Base-by-base conservation (phyloP, 2,888 invertebrate genomes). In the Beris morrisii region DNA sequence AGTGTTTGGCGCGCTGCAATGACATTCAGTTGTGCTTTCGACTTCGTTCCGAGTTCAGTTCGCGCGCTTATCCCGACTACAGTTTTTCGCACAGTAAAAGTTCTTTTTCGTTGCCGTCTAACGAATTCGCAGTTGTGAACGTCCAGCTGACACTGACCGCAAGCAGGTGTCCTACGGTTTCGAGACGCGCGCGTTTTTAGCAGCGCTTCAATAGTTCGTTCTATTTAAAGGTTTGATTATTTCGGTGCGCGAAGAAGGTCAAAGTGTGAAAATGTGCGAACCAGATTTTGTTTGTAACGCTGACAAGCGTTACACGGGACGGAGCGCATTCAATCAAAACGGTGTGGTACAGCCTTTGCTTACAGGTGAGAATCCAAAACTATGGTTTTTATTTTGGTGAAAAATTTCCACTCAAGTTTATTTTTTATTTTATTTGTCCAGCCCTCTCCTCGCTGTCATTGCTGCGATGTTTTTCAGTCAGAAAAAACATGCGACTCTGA, bases 261-360 rank as follows among this genome's bases (percentile, higher is more conserved):
- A 38, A 38, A 38, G 9, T 9, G 38, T 3, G 38, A 38, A 38
- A 38, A 79, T 80, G 80, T 76, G 76, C 73, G 79, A 79, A 72
- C 75, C 76, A 71, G 76, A 79, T 72, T 71, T 75, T 57, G 71
- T 74, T 70, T 76, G 75, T 69, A 76, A 75, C 71, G 70, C 75
- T 52, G 74, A 73, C 65, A 75, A 75, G 11, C 64, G 76, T 70
- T 78, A 76, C 74, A 76, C 77, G 74, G 77, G 77, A 73, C 78
- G 79, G 64, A 78, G 76, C 52, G 74, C 77, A 28, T 76, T 76
- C 72, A 80, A 80, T 72, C 79, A 79, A 70, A 80, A 80, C 75
- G 80, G 79, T 73, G 89, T 95, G 75, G 91, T 95, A 72, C 95
- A 94, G 83, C 94, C 95, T 63, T 84, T 95, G 69, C 85, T 95